Conservation (phyloP, 1,140 invertebrate genomes). For the Aporrectodea caliginosa region DNA sequence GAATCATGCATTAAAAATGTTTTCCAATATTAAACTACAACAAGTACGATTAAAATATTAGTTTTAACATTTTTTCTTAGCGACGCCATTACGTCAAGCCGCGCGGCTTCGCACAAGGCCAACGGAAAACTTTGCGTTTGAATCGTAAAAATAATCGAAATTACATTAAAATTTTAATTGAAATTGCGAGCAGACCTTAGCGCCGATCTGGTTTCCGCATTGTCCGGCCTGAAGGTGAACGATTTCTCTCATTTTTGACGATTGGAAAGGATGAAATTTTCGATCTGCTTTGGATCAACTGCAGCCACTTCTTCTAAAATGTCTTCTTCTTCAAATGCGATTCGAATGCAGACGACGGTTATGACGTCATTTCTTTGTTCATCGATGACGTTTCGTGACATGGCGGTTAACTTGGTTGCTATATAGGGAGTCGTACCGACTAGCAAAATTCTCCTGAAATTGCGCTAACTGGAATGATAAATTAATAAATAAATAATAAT, state of each 20-base stretch:
- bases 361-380: too few species aligned
- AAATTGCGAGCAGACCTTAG: constrained; percentile 8
- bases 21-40: neutral
- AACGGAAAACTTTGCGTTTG: neutral
- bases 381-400: too few species aligned
- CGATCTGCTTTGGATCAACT: neutral
- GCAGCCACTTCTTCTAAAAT: too few species aligned
- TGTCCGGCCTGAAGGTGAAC: constrained; percentile 28
- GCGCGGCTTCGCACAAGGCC: neutral
- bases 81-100: too few species aligned
- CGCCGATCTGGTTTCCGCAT: constrained; percentile 30
- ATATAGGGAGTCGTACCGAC: too few species aligned
- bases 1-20: neutral
- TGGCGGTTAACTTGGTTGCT: too few species aligned
- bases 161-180: neutral
- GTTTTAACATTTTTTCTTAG: neutral
- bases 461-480: too few species aligned
- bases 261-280: neutral
- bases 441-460: too few species aligned
- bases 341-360: too few species aligned
- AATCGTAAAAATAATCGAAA: neutral
- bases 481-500: too few species aligned
- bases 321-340: too few species aligned
- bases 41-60: neutral
- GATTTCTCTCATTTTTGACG: constrained; percentile 33